phyloP scores from a whole-genome alignment of 2,113 vertebrate genomes.

The human (Homo sapiens) region DNA sequence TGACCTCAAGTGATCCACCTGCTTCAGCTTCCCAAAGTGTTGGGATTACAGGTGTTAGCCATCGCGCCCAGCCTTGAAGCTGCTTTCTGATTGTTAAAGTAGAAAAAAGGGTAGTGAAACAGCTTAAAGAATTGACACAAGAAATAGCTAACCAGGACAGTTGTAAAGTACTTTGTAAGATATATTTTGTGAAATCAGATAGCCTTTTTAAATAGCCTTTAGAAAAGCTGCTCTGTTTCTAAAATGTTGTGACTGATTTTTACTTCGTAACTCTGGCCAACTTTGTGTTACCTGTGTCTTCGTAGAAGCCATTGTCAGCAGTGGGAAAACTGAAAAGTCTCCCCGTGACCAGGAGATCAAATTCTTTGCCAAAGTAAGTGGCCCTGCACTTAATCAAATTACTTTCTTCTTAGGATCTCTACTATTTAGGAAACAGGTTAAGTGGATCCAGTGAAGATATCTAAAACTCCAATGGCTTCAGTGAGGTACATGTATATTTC shows the following conservation, averaged over 20 bases:
- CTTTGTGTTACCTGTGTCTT: slow-evolving; percentile 62
- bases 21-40: no score
- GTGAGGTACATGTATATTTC: neutral
- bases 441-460: neutral
- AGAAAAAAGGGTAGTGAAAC: neutral
- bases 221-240: neutral
- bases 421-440: neutral
- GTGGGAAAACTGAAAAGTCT: slow-evolving; percentile 95
- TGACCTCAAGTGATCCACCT: no score
- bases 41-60: no score
- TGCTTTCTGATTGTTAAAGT: neutral
- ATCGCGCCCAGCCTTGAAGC: neutral
- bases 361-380: slow-evolving; percentile 98
- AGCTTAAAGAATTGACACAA: neutral
- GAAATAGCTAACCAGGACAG: neutral
- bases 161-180: neutral
- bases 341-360: slow-evolving; percentile 99
- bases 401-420: neutral
- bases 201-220: neutral
- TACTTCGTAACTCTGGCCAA: neutral
- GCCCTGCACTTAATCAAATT: neutral
- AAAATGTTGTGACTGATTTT: neutral
- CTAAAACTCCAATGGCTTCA: neutral
- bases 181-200: neutral
- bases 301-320: slow-evolving; percentile 95